A percentile compares a stretch with the other conserved stretches of the same genome.
Evolutionary conservation across 30 jellyfish, hydroid and myxozoan genomes (phyloP).

Genomic region (Aurelia sp.): DNA sequence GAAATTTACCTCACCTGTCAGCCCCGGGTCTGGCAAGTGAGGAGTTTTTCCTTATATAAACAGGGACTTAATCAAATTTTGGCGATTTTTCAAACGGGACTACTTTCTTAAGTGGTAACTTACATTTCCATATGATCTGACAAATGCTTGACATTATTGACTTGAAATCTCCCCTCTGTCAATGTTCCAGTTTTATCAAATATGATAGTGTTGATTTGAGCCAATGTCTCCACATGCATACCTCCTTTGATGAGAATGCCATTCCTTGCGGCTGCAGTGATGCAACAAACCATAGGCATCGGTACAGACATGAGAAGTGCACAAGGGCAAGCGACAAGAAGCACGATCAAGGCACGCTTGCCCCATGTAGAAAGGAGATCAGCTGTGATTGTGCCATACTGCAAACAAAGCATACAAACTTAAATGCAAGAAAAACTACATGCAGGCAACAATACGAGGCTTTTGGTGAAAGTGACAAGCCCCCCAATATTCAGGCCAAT

Average conservation of each 20-base stretch:
- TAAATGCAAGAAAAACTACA: no score
- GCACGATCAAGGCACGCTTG: slow-evolving; percentile 56
- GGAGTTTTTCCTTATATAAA: no score
- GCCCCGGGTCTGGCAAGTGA: no score
- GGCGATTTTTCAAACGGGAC: no score
- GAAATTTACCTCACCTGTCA: no score
- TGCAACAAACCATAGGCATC: slow-evolving; percentile 69
- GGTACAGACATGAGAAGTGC: slow-evolving; percentile 87
- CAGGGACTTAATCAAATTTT: no score
- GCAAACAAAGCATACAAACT: no score
- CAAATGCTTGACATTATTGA: slow-evolving; percentile 2
- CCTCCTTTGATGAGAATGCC: slow-evolving; percentile 83
- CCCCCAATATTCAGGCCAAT: no score
- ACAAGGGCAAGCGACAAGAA: slow-evolving; percentile 87
- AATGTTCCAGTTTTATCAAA: slow-evolving; percentile 90
- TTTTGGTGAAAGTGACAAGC: no score
- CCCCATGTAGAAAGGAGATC: slow-evolving; percentile 37
- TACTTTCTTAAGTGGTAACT: background rate
- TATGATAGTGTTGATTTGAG: slow-evolving; percentile 30
- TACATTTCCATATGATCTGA: background rate
- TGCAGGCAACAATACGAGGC: no score
- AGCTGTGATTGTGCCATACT: no score
- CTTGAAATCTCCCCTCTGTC: slow-evolving; percentile 86
- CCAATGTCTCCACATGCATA: slow-evolving; percentile 56
- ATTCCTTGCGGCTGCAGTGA: slow-evolving; percentile 73